These are phyloP conservation scores for Pachyseris speciosa DNA, from an alignment of 64 coral and sea anemone genomes.

Conservation along the genomic window DNA sequence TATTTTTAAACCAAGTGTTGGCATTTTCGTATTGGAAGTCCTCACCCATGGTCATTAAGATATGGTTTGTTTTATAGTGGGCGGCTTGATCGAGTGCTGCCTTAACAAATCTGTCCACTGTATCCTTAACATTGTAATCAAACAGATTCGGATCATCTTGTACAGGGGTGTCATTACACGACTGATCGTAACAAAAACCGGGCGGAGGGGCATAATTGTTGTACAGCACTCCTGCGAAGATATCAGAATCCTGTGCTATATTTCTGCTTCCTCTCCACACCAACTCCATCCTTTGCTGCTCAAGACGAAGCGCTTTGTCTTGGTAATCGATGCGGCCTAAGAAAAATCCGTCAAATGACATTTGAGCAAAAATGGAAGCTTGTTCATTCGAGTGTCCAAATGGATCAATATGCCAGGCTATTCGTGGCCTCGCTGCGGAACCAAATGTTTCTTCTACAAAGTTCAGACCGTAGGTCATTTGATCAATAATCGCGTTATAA, in stretches of 20 bases:
- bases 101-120: constrained; percentile 37
- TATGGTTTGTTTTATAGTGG: constrained; percentile 70
- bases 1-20: constrained; percentile 70
- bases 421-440: constrained; percentile 49
- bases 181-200: constrained; percentile 73
- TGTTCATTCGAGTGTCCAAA: constrained; percentile 76
- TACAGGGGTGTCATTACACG: constrained; percentile 30
- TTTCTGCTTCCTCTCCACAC: constrained; percentile 75
- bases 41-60: constrained; percentile 65
- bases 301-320: constrained; percentile 43
- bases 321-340: constrained; percentile 61
- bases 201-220: constrained; percentile 46
- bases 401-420: constrained; percentile 79
- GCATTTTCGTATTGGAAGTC: constrained; percentile 79
- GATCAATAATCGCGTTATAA: constrained; percentile 78
- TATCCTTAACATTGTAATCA: constrained; percentile 59
- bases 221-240: constrained; percentile 58
- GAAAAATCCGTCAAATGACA: constrained; percentile 80
- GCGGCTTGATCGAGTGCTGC: constrained; percentile 25
- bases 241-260: constrained; percentile 61
- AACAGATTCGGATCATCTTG: constrained; percentile 54
- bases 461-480: constrained; percentile 72
- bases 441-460: constrained; percentile 75
- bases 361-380: constrained; percentile 72
- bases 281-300: constrained; percentile 68